Conservation (phyloP, 2,113 vertebrate species). For the Morphnarchus princeps region DNA sequence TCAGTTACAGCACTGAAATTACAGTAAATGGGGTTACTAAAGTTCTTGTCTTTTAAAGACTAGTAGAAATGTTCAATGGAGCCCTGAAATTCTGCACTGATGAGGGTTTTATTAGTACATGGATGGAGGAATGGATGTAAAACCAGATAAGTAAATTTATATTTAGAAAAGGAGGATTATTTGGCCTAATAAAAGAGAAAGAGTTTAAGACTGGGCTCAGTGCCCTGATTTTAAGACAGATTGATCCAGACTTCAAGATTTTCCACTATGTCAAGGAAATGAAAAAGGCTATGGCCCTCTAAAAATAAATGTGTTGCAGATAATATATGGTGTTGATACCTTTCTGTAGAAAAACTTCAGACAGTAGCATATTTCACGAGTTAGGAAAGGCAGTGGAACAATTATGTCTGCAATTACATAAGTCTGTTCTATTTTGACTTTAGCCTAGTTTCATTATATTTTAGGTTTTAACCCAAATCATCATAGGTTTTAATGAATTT, state of each 20-base stretch:
- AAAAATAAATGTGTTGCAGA: constrained; percentile 9
- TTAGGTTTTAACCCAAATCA: not conserved
- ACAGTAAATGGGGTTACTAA: constrained; percentile 1
- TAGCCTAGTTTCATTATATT: constrained; percentile 17
- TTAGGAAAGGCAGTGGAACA: constrained; percentile 5
- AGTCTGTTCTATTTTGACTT: constrained; percentile 26
- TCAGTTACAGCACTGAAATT: constrained; percentile 12
- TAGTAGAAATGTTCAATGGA: not conserved
- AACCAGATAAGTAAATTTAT: not conserved
- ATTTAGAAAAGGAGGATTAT: not conserved
- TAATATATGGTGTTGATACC: not conserved
- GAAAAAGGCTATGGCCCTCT: not conserved
- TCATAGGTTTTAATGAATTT: constrained; percentile 34
- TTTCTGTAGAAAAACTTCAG: not conserved
- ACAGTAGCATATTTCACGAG: not conserved
- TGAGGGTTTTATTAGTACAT: not conserved
- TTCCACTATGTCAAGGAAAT: constrained; percentile 17
- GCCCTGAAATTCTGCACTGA: not conserved
- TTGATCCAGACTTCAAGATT: not conserved
- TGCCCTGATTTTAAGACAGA: not conserved
- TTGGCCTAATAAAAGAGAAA: constrained; percentile 5
- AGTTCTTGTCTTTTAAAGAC: not conserved
- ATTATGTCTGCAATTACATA: constrained; percentile 14
- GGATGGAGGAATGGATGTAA: not conserved
- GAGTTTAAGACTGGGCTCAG: not conserved